Evolutionary conservation across 2,888 invertebrate species (phyloP).

Genomic region (Tineola bisselliella): DNA sequence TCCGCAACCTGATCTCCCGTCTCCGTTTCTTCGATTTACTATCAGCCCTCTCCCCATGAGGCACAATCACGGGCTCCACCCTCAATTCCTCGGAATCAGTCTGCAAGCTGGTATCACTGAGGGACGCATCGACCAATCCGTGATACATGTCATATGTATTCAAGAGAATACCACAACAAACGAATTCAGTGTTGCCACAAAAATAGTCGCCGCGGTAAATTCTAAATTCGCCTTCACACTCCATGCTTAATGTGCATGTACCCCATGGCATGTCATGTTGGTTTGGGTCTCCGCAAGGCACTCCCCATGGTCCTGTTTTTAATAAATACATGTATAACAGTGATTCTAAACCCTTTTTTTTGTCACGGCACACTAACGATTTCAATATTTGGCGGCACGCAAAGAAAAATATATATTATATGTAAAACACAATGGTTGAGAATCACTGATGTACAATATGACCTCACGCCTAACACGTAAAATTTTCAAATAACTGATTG

Average conservation of each 20-base stretch:
- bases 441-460: no score
- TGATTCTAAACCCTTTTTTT: no score
- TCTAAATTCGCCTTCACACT: slow-evolving; percentile 47
- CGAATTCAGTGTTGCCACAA: slow-evolving; percentile 42
- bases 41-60: slow-evolving; percentile 16
- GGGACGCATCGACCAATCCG: slow-evolving; percentile 42
- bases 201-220: slow-evolving; percentile 47
- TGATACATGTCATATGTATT: slow-evolving; percentile 47
- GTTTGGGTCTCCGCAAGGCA: slow-evolving; percentile 50
- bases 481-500: no score
- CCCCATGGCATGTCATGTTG: slow-evolving; percentile 58
- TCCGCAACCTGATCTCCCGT: slow-evolving; percentile 23
- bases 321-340: neutral
- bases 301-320: slow-evolving; percentile 49
- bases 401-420: no score
- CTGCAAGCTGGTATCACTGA: slow-evolving; percentile 32
- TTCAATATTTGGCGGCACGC: no score
- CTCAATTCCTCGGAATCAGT: slow-evolving; percentile 37
- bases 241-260: slow-evolving; percentile 39
- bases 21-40: slow-evolving; percentile 25
- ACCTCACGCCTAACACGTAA: no score
- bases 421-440: no score
- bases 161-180: slow-evolving; percentile 44
- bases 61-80: slow-evolving; percentile 21
- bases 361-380: no score